Percentiles rank a stretch among this genome's conserved stretches.
phyloP scores from a whole-genome alignment of 2,113 vertebrate genomes.

The Cranoglanis bouderius region DNA sequence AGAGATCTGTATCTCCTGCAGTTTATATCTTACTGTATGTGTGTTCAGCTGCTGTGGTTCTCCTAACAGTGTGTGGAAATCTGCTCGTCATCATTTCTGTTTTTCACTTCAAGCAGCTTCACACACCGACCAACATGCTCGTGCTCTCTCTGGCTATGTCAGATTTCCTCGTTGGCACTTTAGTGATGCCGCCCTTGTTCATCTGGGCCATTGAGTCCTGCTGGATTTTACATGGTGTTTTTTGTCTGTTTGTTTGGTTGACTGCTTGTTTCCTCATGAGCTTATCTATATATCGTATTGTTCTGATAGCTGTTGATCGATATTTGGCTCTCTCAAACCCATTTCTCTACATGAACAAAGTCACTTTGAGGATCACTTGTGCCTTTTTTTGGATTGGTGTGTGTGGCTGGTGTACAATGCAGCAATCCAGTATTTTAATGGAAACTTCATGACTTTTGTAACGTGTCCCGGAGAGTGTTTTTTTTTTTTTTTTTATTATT shows the following conservation, averaged over 20 bases:
- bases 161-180: not conserved
- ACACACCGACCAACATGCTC: not conserved
- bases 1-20: too few species aligned
- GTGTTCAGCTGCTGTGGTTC: slow-evolving; percentile 48
- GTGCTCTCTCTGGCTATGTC: not conserved
- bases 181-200: not conserved
- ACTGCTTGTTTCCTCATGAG: not conserved
- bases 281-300: slow-evolving; percentile 44
- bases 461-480: slow-evolving; percentile 19
- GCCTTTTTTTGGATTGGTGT: too few species aligned
- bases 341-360: slow-evolving; percentile 50
- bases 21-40: too few species aligned
- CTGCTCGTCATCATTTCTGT: slow-evolving; percentile 53
- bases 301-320: slow-evolving; percentile 47
- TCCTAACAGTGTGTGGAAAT: slow-evolving; percentile 64
- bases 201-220: slow-evolving; percentile 44
- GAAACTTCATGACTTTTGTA: slow-evolving; percentile 46
- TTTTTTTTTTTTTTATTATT: not conserved
- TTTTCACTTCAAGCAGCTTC: not conserved
- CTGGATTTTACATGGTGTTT: too few species aligned
- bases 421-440: slow-evolving; percentile 18
- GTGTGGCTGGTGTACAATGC: not conserved
- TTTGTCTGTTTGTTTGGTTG: too few species aligned
- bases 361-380: too few species aligned
- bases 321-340: slow-evolving; percentile 49